phyloP scores from a whole-genome alignment of 2,113 vertebrate species.

The Nestor notabilis region DNA sequence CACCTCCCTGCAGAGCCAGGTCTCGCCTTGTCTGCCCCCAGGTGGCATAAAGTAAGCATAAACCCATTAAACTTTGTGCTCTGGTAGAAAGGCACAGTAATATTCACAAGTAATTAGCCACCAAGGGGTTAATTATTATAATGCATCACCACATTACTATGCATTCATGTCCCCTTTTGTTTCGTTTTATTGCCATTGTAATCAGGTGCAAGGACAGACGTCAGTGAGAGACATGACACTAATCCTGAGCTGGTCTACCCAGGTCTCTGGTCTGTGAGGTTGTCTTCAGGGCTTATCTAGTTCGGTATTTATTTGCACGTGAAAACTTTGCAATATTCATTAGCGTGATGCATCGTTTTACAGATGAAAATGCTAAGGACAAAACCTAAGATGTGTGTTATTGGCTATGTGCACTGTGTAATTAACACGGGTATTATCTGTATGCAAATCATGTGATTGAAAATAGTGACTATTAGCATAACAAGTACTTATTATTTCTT shows the following conservation, averaged over 20 bases:
- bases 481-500: slow-evolving; percentile 47
- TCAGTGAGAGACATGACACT: not conserved
- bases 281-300: not conserved
- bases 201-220: not conserved
- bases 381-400: not conserved
- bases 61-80: not conserved
- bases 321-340: not conserved
- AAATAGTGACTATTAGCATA: slow-evolving; percentile 62
- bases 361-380: not conserved
- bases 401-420: not conserved
- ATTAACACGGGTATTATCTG: not conserved
- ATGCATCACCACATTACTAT: not conserved
- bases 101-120: not conserved
- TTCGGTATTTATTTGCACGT: not conserved
- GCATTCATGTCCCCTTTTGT: not conserved
- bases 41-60: not conserved
- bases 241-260: not conserved
- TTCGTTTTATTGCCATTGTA: not conserved
- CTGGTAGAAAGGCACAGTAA: not conserved
- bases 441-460: not conserved
- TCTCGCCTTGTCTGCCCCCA: not conserved
- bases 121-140: not conserved
- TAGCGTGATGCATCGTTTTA: not conserved
- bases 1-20: not conserved
- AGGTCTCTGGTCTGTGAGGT: fast-evolving